phyloP scores from a whole-genome alignment of 2,797 vertebrate genomes.

The Danionella dracula region DNA sequence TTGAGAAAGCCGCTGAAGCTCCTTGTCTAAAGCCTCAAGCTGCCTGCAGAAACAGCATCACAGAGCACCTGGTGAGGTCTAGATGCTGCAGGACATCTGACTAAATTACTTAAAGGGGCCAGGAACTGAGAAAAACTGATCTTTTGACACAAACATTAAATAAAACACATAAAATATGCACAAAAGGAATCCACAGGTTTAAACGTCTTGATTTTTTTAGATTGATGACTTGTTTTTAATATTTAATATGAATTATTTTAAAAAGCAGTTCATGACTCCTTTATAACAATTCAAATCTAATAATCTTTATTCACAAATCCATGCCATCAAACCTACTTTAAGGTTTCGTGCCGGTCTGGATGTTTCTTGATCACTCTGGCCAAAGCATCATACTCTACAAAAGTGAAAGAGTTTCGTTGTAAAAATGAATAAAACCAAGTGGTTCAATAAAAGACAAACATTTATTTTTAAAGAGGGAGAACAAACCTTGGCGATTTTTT shows the following conservation, averaged over 20 bases:
- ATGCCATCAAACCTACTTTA: slow-evolving; percentile 82
- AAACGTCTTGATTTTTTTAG: too few relatives aligned
- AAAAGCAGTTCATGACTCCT: too few relatives aligned
- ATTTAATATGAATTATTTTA: too few relatives aligned
- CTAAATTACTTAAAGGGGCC: too few relatives aligned
- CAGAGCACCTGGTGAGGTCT: background rate
- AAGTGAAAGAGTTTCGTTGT: background rate
- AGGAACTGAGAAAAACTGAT: too few relatives aligned
- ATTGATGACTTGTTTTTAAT: too few relatives aligned
- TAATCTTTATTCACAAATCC: too few relatives aligned
- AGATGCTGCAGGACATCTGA: background rate
- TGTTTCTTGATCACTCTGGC: slow-evolving; percentile 97
- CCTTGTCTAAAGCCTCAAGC: slow-evolving; percentile 91
- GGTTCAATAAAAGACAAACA: background rate
- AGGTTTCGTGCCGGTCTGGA: slow-evolving; percentile 91
- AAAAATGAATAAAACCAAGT: background rate
- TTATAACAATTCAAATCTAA: too few relatives aligned
- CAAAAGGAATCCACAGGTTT: too few relatives aligned
- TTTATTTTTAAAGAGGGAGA: background rate
- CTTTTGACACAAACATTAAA: too few relatives aligned
- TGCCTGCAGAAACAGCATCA: slow-evolving; percentile 68
- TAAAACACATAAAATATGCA: too few relatives aligned
- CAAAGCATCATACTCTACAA: slow-evolving; percentile 93
- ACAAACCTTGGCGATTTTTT: slow-evolving; percentile 92
- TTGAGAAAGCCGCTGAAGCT: slow-evolving; percentile 89